phyloP scores from a whole-genome alignment of 2,888 invertebrate genomes.

The Eubasilissa splendida region DNA sequence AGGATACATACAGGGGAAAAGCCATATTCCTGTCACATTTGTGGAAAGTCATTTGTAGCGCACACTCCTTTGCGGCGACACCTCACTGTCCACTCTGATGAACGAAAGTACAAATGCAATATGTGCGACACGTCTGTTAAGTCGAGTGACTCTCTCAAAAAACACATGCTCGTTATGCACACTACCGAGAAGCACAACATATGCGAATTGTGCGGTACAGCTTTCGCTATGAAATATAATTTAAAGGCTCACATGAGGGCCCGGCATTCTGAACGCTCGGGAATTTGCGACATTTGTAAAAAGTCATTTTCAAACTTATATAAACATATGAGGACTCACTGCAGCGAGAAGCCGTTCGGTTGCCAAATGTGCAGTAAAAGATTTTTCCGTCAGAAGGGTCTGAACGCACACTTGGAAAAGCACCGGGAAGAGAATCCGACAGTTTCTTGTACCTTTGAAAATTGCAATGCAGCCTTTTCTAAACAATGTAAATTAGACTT shows the following conservation, averaged over 20 bases:
- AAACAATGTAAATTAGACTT: constrained; percentile 68
- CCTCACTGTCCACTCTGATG: constrained; percentile 46
- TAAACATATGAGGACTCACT: constrained; percentile 74
- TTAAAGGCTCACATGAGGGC: constrained; percentile 62
- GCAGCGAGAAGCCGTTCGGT: constrained; percentile 70
- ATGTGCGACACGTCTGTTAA: constrained; percentile 51
- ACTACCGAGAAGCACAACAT: constrained; percentile 66
- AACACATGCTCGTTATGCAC: constrained; percentile 61
- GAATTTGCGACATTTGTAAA: constrained; percentile 65
- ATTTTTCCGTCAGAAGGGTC: constrained; percentile 65
- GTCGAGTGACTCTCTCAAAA: constrained; percentile 47
- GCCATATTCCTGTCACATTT: constrained; percentile 49
- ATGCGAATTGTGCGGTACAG: constrained; percentile 68
- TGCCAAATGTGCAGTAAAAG: constrained; percentile 66
- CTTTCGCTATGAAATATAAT: constrained; percentile 73
- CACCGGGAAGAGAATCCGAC: constrained; percentile 63
- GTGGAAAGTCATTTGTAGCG: constrained; percentile 46
- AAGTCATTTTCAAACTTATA: constrained; percentile 70
- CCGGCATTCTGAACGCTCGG: constrained; percentile 72
- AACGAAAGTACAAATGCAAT: constrained; percentile 51
- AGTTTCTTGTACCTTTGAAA: constrained; percentile 67
- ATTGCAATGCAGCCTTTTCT: constrained; percentile 67
- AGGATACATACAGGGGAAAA: constrained; percentile 61
- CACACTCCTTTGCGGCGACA: constrained; percentile 46
- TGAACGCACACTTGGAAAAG: constrained; percentile 67